Percentiles rank a stretch among this genome's conserved stretches.
Evolutionary conservation across 2,113 vertebrate species (phyloP).

Genomic region (Choloepus hoffmanni): DNA sequence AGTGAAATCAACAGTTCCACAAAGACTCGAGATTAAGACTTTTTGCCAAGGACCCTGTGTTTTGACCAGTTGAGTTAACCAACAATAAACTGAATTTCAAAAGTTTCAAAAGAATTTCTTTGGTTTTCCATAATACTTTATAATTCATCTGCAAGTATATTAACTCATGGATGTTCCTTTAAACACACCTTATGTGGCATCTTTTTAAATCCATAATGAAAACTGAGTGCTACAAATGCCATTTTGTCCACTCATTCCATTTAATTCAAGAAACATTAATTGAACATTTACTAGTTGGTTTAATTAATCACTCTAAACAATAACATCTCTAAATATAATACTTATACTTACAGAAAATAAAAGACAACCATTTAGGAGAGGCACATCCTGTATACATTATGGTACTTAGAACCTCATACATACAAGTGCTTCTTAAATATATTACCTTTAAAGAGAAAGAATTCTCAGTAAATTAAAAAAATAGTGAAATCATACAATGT

Average conservation of each 20-base stretch:
- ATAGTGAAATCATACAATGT: too few relatives aligned
- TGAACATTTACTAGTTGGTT: neutral
- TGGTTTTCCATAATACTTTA: neutral
- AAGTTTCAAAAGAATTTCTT: neutral
- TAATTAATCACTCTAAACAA: neutral
- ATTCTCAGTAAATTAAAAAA: too few relatives aligned
- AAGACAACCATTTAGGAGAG: neutral
- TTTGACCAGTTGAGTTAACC: neutral
- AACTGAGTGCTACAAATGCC: neutral
- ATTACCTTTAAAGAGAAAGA: neutral
- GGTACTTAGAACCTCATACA: neutral
- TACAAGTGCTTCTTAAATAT: neutral
- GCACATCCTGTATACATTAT: neutral
- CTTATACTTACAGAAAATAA: neutral
- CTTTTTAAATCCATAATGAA: neutral
- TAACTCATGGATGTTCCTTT: neutral
- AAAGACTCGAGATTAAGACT: neutral
- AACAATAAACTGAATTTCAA: neutral
- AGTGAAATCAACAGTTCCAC: neutral
- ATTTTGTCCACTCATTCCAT: neutral
- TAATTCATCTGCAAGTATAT: neutral
- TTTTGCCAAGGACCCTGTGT: neutral
- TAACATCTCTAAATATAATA: neutral
- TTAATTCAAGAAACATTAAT: constrained; percentile 13
- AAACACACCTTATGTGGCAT: neutral